Base-by-base conservation (phyloP, 1,140 invertebrate species). In the Uloborus diversus region DNA sequence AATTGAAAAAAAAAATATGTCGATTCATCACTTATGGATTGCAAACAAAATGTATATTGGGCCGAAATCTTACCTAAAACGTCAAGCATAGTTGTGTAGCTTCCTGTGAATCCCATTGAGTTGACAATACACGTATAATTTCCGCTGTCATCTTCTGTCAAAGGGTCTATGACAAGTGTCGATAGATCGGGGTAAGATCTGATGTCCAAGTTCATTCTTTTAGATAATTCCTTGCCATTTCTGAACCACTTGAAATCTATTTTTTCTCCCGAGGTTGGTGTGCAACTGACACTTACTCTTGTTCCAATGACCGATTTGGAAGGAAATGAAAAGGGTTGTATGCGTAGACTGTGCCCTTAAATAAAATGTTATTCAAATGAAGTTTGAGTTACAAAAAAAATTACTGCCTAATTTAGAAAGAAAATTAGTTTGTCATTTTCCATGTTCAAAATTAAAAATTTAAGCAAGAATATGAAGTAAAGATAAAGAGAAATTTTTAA, bases 321-420 rank as follows among this genome's bases (percentile, higher is more conserved):
- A 17, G 65, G 65, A 57, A 73, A 73, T 13, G 28, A 61, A n/a
- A 80, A 80, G 0, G 79, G 64, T 0, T 73, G 59, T 68, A 82
- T 64, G 61, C 70, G 61, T 64, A 70, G 27, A n/a, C n/a, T n/a
- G n/a, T n/a, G n/a, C n/a, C n/a, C n/a, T n/a, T n/a, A n/a, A n/a
- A n/a, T n/a, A n/a, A n/a, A n/a, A n/a, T n/a, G n/a, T n/a, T n/a
- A n/a, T n/a, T n/a, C n/a, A n/a, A n/a, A n/a, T n/a, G n/a, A n/a
- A n/a, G n/a, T n/a, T n/a, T n/a, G n/a, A n/a, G n/a, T n/a, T n/a
- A n/a, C n/a, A n/a, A n/a, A n/a, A n/a, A n/a, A n/a, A n/a, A n/a
- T n/a, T n/a, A n/a, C n/a, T n/a, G n/a, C n/a, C n/a, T n/a, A n/a
- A n/a, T n/a, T n/a, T n/a, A n/a, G n/a, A n/a, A n/a, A n/a, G n/a